Conservation (phyloP, 2,797 vertebrate genomes). For the Cossypha caffra region DNA sequence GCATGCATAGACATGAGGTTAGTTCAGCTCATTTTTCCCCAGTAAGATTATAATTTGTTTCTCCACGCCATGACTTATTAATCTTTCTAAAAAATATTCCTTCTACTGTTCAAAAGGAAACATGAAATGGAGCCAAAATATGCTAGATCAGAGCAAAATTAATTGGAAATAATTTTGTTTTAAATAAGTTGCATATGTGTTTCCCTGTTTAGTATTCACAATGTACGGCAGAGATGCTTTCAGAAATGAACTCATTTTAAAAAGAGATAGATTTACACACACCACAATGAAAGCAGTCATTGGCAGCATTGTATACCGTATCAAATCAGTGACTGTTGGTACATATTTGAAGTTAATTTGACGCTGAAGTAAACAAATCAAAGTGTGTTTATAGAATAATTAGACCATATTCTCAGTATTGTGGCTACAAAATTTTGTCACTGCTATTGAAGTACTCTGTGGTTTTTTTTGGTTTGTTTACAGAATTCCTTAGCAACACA, state of each 20-base stretch:
- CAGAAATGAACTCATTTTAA: conserved; percentile 58
- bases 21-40: conserved; percentile 10
- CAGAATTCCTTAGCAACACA: conserved; percentile 75
- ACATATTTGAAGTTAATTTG: conserved; percentile 81
- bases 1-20: neutral
- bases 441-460: conserved; percentile 67
- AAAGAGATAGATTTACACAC: conserved; percentile 58
- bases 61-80: conserved; percentile 30
- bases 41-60: conserved; percentile 26
- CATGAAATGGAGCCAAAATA: conserved; percentile 30
- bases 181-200: conserved; percentile 71
- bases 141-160: conserved; percentile 21
- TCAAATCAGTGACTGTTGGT: conserved; percentile 76
- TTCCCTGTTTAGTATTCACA: conserved; percentile 58
- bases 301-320: conserved; percentile 52
- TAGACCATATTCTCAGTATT: conserved; percentile 75
- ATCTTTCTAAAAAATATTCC: conserved; percentile 36
- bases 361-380: conserved; percentile 82
- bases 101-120: conserved; percentile 39
- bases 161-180: conserved; percentile 67
- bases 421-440: conserved; percentile 77
- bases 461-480: conserved; percentile 69
- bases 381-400: conserved; percentile 82
- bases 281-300: conserved; percentile 39
- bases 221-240: conserved; percentile 34